Conservation (phyloP, 2,113 vertebrate genomes). For the Rhabdornis inornatus region DNA sequence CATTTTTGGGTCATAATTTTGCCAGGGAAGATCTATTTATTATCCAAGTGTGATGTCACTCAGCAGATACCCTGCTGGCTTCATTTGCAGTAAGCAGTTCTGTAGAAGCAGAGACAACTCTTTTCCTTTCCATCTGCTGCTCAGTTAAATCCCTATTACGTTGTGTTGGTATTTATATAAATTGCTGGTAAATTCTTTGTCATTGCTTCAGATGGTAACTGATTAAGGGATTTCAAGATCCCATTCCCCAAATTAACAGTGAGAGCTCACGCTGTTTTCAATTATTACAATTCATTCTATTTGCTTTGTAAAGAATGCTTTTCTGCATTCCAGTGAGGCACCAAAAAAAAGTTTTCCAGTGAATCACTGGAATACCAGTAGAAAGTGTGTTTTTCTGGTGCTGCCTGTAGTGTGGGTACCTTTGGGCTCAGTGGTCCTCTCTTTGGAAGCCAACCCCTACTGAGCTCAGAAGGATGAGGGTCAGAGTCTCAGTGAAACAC, state of each 20-base stretch:
- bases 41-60: slow-evolving; percentile 17
- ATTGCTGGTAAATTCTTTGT: slow-evolving; percentile 19
- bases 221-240: not conserved
- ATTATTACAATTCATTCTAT: slow-evolving; percentile 29
- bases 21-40: slow-evolving; percentile 7
- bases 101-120: not conserved
- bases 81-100: not conserved
- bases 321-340: not conserved
- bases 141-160: slow-evolving; percentile 7
- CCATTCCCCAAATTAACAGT: slow-evolving; percentile 18
- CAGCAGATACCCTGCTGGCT: not conserved
- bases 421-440: not conserved
- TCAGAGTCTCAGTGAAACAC: not conserved
- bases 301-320: not conserved
- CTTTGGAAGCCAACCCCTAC: not conserved
- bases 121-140: slow-evolving; percentile 25
- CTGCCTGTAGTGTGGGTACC: not conserved
- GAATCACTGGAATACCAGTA: not conserved
- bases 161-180: slow-evolving; percentile 41
- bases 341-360: not conserved
- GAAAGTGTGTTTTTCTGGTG: not conserved
- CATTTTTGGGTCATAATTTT: slow-evolving; percentile 3
- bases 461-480: not conserved
- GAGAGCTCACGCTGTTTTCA: slow-evolving; percentile 1
- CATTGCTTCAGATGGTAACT: not conserved